Conservation (phyloP, 2,797 vertebrate genomes). For the Myotis myotis region DNA sequence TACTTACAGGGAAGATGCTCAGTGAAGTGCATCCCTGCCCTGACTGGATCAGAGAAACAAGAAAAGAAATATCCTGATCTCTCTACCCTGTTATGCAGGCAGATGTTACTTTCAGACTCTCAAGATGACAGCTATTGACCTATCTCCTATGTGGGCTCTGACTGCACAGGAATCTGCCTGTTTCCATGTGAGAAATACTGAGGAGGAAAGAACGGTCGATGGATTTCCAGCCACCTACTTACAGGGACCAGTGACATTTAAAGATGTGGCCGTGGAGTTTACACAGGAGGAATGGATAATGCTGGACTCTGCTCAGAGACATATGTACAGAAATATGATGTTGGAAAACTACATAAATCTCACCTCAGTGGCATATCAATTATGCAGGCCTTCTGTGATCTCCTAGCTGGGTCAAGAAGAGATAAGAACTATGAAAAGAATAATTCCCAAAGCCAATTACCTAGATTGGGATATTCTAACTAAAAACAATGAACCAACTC, state of each 20-base stretch:
- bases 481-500: constrained; percentile 22
- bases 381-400: background rate
- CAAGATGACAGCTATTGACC: background rate
- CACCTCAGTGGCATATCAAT: background rate
- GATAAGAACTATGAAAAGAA: background rate
- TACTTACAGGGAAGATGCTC: background rate
- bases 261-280: constrained; percentile 57
- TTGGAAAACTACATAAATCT: constrained; percentile 60
- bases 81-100: background rate
- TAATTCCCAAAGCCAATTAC: background rate
- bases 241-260: constrained; percentile 39
- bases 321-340: constrained; percentile 50
- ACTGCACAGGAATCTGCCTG: background rate
- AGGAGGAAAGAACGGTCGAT: background rate
- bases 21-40: background rate
- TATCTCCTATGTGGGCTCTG: background rate
- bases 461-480: background rate
- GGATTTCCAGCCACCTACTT: background rate
- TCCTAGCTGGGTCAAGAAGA: background rate
- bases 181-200: background rate
- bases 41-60: background rate
- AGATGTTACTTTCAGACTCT: background rate
- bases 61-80: background rate
- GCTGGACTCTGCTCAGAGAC: constrained; percentile 45
- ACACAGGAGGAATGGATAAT: constrained; percentile 50